Evolutionary conservation across 2,113 vertebrate species (phyloP), one percentile per base, ranked within the genome.

Genomic region (Butorides virescens): DNA sequence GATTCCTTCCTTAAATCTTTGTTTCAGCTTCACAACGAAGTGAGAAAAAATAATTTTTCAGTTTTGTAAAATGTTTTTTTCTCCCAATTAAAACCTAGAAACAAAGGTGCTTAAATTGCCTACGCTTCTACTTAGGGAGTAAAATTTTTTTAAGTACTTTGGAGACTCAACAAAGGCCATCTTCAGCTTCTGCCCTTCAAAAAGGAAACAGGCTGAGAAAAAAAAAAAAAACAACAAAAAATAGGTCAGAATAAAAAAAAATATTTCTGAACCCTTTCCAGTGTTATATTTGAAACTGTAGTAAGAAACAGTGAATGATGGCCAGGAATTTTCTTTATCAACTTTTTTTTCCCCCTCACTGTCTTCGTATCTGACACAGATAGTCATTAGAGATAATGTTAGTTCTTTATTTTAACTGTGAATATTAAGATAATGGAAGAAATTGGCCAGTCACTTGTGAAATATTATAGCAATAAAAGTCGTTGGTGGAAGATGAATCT

Each of bases 381-480:
- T 75, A 83, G 70, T 87, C 81, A 93, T 94, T 93, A 96, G 47
- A 30, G 49, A 95, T 94, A 96, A 97, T 78, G 93, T 95, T 94
- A 92, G 76, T 86, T 93, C 86, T 94, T 71, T 84, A 87, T 89
- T 97, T 96, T 91, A 92, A 58, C 87, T 65, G 80, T 90, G 94
- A 91, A 78, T 96, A 97, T 97, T 97, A 97, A 97, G 85, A 94
- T 98, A 97, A 97, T 96, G 67, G 65, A 92, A 96, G 95, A 97
- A 98, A 97, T 94, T 95, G 93, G 53, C 67, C 90, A 94, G 96
- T 97, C 96, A 97, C 59, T 96, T 94, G 58, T 98, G 97, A 98
- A 98, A 97, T 98, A 98, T 96, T 95, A 94, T 30, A 96, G 92
- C 91, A 98, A 97, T 97, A 97, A 97, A 95, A 86, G 62, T 91